A percentile compares a stretch with the other conserved stretches of the same genome.
Conservation (phyloP, 2,888 invertebrate genomes). For the Eristalis arbustorum region DNA sequence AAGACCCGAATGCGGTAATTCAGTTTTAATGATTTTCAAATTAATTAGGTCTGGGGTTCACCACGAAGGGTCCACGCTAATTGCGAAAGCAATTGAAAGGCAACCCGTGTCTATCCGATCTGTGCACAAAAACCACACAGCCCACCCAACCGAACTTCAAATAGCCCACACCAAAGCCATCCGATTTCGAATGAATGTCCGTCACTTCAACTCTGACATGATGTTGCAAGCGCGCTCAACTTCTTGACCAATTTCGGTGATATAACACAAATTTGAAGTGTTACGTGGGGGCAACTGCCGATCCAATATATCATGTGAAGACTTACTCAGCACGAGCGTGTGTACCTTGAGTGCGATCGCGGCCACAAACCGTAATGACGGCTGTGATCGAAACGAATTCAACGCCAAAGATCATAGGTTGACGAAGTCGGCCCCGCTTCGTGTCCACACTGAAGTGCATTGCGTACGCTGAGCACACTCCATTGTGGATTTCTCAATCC, state of each 20-base stretch:
- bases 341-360: slow-evolving; percentile 20
- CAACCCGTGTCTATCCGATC: neutral
- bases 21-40: slow-evolving; percentile 35
- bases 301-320: slow-evolving; percentile 48
- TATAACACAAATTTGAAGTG: slow-evolving; percentile 23
- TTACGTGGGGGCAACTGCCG: slow-evolving; percentile 11
- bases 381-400: slow-evolving; percentile 29
- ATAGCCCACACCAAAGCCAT: slow-evolving; percentile 1
- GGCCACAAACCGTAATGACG: slow-evolving; percentile 12
- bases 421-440: slow-evolving; percentile 2
- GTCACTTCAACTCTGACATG: slow-evolving; percentile 43
- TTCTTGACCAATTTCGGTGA: slow-evolving; percentile 48
- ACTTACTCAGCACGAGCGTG: slow-evolving; percentile 27
- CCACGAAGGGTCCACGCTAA: neutral
- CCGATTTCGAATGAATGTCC: slow-evolving; percentile 7
- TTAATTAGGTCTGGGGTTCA: slow-evolving; percentile 26
- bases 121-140: neutral
- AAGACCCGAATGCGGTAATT: slow-evolving; percentile 13
- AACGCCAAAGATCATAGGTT: slow-evolving; percentile 43
- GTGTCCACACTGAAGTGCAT: slow-evolving; percentile 18
- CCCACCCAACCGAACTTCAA: slow-evolving; percentile 14
- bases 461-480: slow-evolving; percentile 7
- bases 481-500: slow-evolving; percentile 6
- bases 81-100: neutral
- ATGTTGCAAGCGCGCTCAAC: slow-evolving; percentile 25